These are phyloP conservation scores for Cosmopolites sordidus DNA, from an alignment of 2,888 invertebrate species.

Conservation along the genomic window DNA sequence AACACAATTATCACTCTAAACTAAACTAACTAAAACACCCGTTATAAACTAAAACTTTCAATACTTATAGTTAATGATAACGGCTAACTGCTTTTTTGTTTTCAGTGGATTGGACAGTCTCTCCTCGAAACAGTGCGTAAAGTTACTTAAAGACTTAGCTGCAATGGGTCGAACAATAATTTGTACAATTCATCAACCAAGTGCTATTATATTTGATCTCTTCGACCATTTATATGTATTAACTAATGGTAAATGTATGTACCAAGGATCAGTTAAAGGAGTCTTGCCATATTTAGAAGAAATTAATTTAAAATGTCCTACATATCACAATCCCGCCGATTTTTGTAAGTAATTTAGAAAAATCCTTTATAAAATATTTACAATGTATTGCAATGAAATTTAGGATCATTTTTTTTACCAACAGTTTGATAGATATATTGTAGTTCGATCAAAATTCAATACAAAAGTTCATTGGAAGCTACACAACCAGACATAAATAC, in stretches of 20 bases:
- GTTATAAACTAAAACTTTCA: too few relatives aligned
- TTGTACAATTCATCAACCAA: conserved; percentile 89
- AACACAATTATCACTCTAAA: too few relatives aligned
- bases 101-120: conserved; percentile 75
- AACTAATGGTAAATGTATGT: conserved; percentile 73
- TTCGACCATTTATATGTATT: conserved; percentile 86
- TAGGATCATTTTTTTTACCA: too few relatives aligned
- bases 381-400: too few relatives aligned
- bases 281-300: conserved; percentile 73
- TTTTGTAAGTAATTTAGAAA: conserved; percentile 34
- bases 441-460: too few relatives aligned
- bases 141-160: conserved; percentile 75
- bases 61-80: too few relatives aligned
- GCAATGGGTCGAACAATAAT: conserved; percentile 80
- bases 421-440: too few relatives aligned
- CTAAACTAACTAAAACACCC: too few relatives aligned
- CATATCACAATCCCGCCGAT: conserved; percentile 81
- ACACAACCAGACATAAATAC: too few relatives aligned
- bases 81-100: too few relatives aligned
- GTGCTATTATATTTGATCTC: conserved; percentile 78
- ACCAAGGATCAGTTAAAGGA: conserved; percentile 71
- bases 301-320: conserved; percentile 71
- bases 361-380: too few relatives aligned
- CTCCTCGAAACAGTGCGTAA: conserved; percentile 77
- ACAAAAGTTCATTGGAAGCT: too few relatives aligned